Percentiles rank a stretch among this genome's conserved stretches.
Conservation (phyloP, 2,113 vertebrate genomes). For the Triplophysa siluroides region DNA sequence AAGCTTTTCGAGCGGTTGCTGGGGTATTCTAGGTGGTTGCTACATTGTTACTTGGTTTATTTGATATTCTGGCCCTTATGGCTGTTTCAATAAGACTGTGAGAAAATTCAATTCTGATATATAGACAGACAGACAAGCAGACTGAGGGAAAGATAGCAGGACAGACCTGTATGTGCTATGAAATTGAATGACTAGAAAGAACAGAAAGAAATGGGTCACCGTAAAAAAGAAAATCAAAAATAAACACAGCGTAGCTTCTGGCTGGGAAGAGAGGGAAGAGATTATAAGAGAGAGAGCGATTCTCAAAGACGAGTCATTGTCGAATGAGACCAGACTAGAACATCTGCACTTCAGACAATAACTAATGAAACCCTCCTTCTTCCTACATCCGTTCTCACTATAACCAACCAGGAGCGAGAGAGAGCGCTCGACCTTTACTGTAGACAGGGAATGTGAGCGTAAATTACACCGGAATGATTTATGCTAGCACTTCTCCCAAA, state of each 20-base stretch:
- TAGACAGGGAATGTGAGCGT: constrained; percentile 34
- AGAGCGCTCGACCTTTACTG: constrained; percentile 32
- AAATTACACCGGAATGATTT: constrained; percentile 51
- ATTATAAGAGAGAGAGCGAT: background rate
- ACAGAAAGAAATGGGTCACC: too few relatives aligned
- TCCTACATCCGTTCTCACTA: constrained; percentile 1
- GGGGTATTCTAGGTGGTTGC: background rate
- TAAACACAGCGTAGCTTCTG: background rate
- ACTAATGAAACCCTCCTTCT: constrained; percentile 25
- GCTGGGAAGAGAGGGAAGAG: background rate
- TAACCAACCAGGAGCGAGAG: constrained; percentile 26
- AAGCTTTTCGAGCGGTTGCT: background rate
- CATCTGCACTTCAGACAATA: constrained; percentile 26
- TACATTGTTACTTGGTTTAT: background rate
- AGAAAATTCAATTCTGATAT: background rate
- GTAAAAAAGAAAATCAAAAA: background rate
- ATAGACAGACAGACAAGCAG: too few relatives aligned
- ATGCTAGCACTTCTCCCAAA: constrained; percentile 48
- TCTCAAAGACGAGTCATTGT: constrained; percentile 44
- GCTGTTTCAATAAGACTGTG: too few relatives aligned
- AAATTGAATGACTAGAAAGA: too few relatives aligned
- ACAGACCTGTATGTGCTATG: background rate
- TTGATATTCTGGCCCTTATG: too few relatives aligned
- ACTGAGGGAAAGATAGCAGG: background rate
- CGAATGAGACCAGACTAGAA: constrained; percentile 16